A percentile compares a stretch with the other conserved stretches of the same genome.
phyloP scores from a whole-genome alignment of 1,140 invertebrate species.

The Ericerus pela region DNA sequence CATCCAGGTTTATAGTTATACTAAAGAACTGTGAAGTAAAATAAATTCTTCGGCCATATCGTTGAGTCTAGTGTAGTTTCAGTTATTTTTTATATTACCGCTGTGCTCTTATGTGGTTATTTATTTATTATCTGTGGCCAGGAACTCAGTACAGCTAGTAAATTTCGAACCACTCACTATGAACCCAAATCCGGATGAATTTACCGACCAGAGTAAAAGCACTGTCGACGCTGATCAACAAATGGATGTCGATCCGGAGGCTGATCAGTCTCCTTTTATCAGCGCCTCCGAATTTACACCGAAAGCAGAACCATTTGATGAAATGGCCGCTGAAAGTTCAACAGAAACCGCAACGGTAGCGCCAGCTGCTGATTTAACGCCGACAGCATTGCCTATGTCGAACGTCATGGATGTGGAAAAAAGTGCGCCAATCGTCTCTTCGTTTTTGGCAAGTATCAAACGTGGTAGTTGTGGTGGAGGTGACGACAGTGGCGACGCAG shows the following conservation, averaged over 20 bases:
- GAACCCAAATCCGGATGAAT: neutral
- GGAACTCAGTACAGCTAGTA: too few species aligned
- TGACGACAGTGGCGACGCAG: slow-evolving; percentile 6
- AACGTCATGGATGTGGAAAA: neutral
- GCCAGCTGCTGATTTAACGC: neutral
- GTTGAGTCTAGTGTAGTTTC: too few species aligned
- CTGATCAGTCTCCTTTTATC: too few species aligned
- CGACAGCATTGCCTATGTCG: neutral
- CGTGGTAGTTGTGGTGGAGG: too few species aligned
- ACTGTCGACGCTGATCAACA: neutral
- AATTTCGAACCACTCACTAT: neutral
- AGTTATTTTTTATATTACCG: too few species aligned
- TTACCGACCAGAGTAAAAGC: neutral
- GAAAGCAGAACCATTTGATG: neutral
- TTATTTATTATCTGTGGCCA: too few species aligned
- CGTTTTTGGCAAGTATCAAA: neutral
- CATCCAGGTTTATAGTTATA: too few species aligned
- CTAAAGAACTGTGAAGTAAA: too few species aligned
- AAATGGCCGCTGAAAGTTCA: neutral
- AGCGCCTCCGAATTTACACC: neutral
- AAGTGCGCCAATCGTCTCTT: neutral
- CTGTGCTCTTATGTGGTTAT: too few species aligned
- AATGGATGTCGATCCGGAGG: neutral
- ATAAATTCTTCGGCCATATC: too few species aligned
- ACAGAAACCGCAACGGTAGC: neutral